A percentile compares a stretch with the other conserved stretches of the same genome.
These are phyloP conservation scores for Lepilemur septentrionalis DNA, from an alignment of 2,797 vertebrate species.

Conservation along the genomic window DNA sequence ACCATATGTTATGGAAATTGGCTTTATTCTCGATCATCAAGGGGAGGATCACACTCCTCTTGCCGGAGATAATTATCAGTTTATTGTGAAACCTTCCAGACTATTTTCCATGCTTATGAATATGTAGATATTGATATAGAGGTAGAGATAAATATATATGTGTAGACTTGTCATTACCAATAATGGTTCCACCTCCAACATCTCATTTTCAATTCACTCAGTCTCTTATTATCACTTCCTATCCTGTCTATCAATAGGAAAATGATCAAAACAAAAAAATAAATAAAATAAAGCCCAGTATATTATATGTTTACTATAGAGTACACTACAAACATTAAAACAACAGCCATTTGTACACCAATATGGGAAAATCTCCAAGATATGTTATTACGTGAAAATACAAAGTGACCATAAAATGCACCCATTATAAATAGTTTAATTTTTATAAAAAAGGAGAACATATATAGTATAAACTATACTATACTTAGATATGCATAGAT, in stretches of 20 bases:
- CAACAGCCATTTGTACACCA: background rate
- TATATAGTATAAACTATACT: background rate
- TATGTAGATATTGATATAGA: background rate
- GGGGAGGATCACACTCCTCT: background rate
- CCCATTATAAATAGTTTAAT: background rate
- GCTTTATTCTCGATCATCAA: background rate
- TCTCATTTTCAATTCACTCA: background rate
- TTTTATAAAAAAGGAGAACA: background rate
- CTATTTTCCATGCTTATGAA: background rate
- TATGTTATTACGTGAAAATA: background rate
- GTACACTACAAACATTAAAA: background rate
- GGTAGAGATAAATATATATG: background rate
- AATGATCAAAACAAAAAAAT: background rate
- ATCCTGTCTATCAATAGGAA: background rate
- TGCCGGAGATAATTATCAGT: background rate
- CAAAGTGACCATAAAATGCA: background rate
- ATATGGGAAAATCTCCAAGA: background rate
- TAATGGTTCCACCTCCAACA: background rate
- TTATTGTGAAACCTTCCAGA: background rate
- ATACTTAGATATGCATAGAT: background rate
- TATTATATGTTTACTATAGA: background rate
- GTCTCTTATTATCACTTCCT: background rate
- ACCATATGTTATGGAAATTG: background rate
- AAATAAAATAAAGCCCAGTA: background rate
- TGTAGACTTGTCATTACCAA: background rate